These are phyloP conservation scores for Serrognathus titanus DNA, from an alignment of 2,888 invertebrate species.

Conservation along the genomic window DNA sequence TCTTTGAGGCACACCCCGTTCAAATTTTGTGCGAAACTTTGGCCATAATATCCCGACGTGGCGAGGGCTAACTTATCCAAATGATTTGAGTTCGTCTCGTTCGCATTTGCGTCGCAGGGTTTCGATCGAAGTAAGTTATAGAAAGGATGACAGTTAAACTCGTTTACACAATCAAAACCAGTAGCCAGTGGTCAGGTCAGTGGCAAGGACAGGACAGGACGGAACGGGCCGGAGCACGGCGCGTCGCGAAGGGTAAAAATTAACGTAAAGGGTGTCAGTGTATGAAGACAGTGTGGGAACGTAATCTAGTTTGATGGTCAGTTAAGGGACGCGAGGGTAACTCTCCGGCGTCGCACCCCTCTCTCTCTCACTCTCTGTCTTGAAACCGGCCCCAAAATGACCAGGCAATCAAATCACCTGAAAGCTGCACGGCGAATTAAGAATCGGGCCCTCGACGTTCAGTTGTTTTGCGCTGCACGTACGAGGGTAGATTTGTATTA, in stretches of 20 bases:
- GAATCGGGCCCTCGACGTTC: no score
- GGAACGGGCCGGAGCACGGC: neutral
- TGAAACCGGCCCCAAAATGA: neutral
- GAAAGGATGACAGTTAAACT: neutral
- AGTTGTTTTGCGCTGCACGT: no score
- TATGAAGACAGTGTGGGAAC: constrained; percentile 34
- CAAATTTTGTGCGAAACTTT: no score
- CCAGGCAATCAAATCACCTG: neutral
- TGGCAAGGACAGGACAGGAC: neutral
- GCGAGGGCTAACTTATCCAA: no score
- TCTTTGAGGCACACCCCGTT: no score
- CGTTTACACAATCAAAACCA: neutral
- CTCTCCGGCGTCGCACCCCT: neutral
- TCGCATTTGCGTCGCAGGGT: no score
- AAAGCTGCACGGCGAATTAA: neutral
- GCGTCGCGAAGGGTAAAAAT: neutral
- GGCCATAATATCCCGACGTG: no score
- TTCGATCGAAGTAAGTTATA: no score
- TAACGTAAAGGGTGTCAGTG: constrained; percentile 21
- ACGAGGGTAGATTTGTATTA: no score
- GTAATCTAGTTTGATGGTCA: constrained; percentile 36
- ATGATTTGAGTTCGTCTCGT: no score
- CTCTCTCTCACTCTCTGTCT: neutral
- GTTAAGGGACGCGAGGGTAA: constrained; percentile 25
- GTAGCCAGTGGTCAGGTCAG: constrained; percentile 2